Evolutionary conservation across 2,113 vertebrate species (phyloP).

Genomic region (Leuciscus idus): DNA sequence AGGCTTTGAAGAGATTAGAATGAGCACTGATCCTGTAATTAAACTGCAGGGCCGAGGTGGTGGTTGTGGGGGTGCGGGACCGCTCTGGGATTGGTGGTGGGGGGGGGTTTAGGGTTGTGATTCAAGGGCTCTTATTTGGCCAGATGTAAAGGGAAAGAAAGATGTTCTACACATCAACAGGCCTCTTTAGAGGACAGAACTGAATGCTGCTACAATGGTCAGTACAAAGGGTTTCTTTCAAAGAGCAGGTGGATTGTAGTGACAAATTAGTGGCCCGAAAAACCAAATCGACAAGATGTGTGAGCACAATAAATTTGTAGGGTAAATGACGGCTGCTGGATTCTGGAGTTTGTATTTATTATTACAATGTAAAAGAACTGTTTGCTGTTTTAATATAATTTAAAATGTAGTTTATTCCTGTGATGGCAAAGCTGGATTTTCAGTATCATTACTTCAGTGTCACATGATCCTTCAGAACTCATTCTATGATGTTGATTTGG

Average conservation of each 20-base stretch:
- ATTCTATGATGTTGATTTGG: neutral
- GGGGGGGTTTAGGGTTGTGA: constrained; percentile 57
- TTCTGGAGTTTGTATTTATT: neutral
- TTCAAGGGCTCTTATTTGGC: constrained; percentile 72
- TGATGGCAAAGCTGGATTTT: neutral
- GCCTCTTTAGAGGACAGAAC: constrained; percentile 59
- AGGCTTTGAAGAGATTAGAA: constrained; percentile 97
- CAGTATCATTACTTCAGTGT: neutral
- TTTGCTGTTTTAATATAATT: neutral
- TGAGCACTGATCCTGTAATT: constrained; percentile 96
- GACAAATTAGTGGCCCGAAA: constrained; percentile 52
- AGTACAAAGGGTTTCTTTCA: constrained; percentile 52
- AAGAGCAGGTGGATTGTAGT: constrained; percentile 64
- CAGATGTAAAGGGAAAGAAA: constrained; percentile 65
- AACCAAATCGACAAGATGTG: constrained; percentile 19
- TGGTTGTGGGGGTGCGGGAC: constrained; percentile 71
- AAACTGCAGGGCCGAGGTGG: constrained; percentile 80
- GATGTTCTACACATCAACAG: constrained; percentile 62
- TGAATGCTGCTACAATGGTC: constrained; percentile 51
- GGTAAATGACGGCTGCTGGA: neutral
- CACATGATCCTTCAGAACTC: neutral
- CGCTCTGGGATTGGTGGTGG: constrained; percentile 59
- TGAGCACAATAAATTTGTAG: constrained; percentile 13
- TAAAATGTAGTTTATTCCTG: neutral
- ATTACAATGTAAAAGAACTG: neutral